Percentiles rank a stretch among this genome's conserved stretches.
phyloP scores from a whole-genome alignment of 2,797 vertebrate species.

The Miichthys miiuy region DNA sequence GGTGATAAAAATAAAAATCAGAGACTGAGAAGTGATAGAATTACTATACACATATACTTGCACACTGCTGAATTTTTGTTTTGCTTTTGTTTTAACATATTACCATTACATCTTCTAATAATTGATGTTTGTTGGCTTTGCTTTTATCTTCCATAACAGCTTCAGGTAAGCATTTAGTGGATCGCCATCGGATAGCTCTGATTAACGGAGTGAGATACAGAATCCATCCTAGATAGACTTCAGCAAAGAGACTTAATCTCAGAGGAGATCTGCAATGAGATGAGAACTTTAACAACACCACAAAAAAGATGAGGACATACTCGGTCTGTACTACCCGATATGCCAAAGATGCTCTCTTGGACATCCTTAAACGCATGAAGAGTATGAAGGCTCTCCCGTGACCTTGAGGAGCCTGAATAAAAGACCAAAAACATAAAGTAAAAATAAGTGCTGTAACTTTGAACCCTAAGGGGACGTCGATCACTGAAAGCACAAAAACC shows the following conservation, averaged over 20 bases:
- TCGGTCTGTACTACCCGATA: not conserved
- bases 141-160: not conserved
- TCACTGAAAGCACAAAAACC: not conserved
- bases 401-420: conserved; percentile 5
- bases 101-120: too few relatives aligned
- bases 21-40: too few relatives aligned
- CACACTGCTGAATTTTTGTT: not conserved
- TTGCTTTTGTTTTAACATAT: too few relatives aligned
- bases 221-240: conserved; percentile 4
- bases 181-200: not conserved
- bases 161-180: conserved; percentile 11
- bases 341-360: conserved; percentile 5
- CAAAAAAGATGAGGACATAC: conserved; percentile 24
- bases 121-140: not conserved
- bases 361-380: conserved; percentile 21
- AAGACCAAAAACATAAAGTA: not conserved
- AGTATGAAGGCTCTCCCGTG: not conserved
- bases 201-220: not conserved
- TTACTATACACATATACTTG: not conserved
- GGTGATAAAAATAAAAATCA: conserved; percentile 6
- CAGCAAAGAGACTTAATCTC: not conserved
- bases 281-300: not conserved
- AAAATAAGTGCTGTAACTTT: not conserved
- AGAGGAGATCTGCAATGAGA: not conserved
- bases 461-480: too few relatives aligned